Evolutionary conservation across 2,888 invertebrate species (phyloP).

Genomic region (Oscheius sp.): DNA sequence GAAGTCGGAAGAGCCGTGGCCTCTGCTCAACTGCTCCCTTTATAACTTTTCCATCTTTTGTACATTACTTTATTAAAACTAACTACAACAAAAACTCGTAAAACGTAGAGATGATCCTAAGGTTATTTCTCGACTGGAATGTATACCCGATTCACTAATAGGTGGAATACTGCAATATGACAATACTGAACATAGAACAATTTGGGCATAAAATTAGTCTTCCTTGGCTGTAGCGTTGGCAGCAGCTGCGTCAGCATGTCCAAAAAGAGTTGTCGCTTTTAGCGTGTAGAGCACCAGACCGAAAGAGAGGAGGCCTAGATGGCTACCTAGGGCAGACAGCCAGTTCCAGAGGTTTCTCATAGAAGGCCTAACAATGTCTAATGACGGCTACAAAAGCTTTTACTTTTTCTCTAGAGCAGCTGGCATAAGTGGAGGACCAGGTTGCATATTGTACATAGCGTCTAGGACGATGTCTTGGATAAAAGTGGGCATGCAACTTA

Average conservation of each 20-base stretch:
- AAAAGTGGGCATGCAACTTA: constrained; percentile 54
- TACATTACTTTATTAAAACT: constrained; percentile 10
- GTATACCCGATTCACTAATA: constrained; percentile 14
- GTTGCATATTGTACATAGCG: constrained; percentile 47
- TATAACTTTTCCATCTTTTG: constrained; percentile 34
- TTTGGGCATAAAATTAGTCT: neutral
- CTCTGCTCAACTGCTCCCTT: constrained; percentile 49
- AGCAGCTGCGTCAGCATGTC: constrained; percentile 4
- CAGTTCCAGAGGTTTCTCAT: neutral
- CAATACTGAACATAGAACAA: neutral
- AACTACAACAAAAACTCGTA: constrained; percentile 21
- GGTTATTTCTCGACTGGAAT: constrained; percentile 5
- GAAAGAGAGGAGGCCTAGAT: constrained; percentile 17
- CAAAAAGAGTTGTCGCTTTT: constrained; percentile 17
- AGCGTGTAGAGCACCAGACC: neutral
- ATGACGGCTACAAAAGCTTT: neutral
- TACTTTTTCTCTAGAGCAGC: constrained; percentile 20
- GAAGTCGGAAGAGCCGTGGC: constrained; percentile 57
- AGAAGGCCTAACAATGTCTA: neutral
- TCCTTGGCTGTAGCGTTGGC: neutral
- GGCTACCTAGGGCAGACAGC: neutral
- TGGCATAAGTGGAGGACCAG: constrained; percentile 52
- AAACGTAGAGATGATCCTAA: constrained; percentile 14
- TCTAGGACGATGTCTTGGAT: constrained; percentile 50
- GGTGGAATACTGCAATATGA: neutral